Evolutionary conservation across 1,140 invertebrate genomes (phyloP), one percentile per base, ranked within the genome.

Genomic region (Drosophila kohkoa): DNA sequence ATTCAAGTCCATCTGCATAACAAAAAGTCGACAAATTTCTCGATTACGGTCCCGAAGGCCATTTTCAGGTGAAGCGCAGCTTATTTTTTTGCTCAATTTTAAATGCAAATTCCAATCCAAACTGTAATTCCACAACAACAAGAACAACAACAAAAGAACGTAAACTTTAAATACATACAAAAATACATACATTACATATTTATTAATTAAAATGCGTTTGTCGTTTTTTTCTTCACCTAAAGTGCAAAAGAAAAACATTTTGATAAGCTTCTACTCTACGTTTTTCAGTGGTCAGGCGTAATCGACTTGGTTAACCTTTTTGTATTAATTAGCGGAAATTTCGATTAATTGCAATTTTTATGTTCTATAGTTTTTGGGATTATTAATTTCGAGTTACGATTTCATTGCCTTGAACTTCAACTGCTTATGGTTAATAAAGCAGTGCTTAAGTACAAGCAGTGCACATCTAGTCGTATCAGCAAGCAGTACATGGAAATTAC

Each of bases 1-100:
- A 25, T 25, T 52, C 16, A 32, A 64, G 49, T 71, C 58, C 51
- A 71, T 52, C 49, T 30, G 4, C 11, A 73, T 15, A 10, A 68
- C 49, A 38, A 60, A 38, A 38, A 11, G 35, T 38, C 35, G 7
- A 38, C 35, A 38, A 38, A 38, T 38, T 38, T 32, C 20, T 38
- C 35, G 8, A 38, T 46, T 62, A 68, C 65, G 70, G 35, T 72
- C 46, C 46, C 48, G 43, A 67, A 52, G 11, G 55, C 65, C 49
- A 62, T 74, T 38, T 25, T 74, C 64, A 74, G 43, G 49, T 60
- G 65, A 74, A 74, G 71, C 64, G 57, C 57, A 74, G 71, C 55
- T 74, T 74, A 62, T 43, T 69, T 74, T 49, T 59, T 68, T 58
- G 3, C 13, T 16, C 16, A 68, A 58, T 59, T 60, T 8, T 38